These are phyloP conservation scores for Vireo altiloquus DNA, from an alignment of 2,113 vertebrate species.

Conservation along the genomic window DNA sequence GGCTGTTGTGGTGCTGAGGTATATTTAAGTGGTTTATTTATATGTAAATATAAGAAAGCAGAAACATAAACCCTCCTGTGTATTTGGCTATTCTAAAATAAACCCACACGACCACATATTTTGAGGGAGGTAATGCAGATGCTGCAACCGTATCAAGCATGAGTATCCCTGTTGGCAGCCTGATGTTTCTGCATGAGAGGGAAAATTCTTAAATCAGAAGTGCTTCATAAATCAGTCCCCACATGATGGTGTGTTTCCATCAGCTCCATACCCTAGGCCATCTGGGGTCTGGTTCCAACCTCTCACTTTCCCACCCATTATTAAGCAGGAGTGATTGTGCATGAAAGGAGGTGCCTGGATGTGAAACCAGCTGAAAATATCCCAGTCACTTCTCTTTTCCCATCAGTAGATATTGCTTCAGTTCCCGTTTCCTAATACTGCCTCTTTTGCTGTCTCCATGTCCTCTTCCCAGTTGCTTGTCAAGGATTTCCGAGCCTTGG, in stretches of 20 bases:
- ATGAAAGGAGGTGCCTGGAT: background rate
- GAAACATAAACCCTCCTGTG: background rate
- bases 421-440: constrained; percentile 1
- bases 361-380: constrained; percentile 36
- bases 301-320: background rate
- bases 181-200: background rate
- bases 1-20: background rate
- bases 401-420: background rate
- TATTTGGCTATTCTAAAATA: background rate
- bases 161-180: background rate
- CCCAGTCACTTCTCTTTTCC: constrained; percentile 42
- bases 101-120: background rate
- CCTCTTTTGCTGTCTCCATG: background rate
- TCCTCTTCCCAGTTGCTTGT: background rate
- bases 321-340: background rate
- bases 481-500: background rate
- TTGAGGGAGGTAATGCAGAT: background rate
- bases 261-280: background rate
- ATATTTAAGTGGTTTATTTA: background rate
- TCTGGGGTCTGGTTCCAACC: background rate
- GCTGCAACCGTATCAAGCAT: rapidly evolving
- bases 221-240: background rate
- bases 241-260: background rate
- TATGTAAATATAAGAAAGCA: background rate
- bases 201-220: background rate